Evolutionary conservation across 2,113 vertebrate genomes (phyloP).

Genomic region (Nyctibius bracteatus): DNA sequence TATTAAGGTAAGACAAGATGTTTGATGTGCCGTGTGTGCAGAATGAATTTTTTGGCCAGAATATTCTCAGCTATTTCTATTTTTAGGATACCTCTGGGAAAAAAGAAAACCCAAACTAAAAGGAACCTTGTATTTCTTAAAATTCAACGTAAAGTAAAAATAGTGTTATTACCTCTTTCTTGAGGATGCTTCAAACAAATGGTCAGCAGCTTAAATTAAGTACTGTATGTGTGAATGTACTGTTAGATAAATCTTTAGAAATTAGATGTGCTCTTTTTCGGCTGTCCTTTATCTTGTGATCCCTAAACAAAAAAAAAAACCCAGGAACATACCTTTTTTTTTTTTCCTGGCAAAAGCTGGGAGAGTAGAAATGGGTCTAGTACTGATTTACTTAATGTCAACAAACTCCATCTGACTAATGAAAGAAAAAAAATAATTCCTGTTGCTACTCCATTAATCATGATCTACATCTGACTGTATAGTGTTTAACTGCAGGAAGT

Average conservation of each 20-base stretch:
- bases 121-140: neutral
- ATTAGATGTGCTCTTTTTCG: neutral
- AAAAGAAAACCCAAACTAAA: neutral
- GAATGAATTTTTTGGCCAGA: neutral
- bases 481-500: neutral
- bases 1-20: neutral
- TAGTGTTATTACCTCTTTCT: neutral
- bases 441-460: neutral
- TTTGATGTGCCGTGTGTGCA: neutral
- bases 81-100: neutral
- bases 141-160: neutral
- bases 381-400: neutral
- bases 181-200: neutral
- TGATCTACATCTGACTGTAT: neutral
- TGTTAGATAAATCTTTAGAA: neutral
- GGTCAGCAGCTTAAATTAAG: neutral
- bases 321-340: neutral
- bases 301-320: accelerated
- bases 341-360: neutral
- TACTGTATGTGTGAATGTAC: neutral
- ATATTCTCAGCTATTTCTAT: neutral
- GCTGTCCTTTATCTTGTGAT: neutral
- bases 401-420: neutral
- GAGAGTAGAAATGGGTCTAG: neutral
- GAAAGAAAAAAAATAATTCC: neutral